Conservation (phyloP, 2,888 invertebrate genomes). For the Drosophila fulvimacula region DNA sequence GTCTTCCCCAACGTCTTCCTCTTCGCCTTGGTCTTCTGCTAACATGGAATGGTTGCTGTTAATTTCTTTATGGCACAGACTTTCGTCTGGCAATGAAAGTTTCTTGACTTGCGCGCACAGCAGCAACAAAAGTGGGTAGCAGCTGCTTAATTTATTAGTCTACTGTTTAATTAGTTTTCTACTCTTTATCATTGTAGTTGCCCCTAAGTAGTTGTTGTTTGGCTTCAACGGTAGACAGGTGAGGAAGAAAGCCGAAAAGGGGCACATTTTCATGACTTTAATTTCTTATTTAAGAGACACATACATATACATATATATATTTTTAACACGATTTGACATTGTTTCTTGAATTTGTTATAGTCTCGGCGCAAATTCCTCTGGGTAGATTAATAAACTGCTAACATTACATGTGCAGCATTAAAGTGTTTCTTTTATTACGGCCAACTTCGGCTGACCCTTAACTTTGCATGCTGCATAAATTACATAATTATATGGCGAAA, state of each 20-base stretch:
- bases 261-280: slow-evolving; percentile 21
- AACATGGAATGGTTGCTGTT: slow-evolving; percentile 50
- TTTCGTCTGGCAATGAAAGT: slow-evolving; percentile 77
- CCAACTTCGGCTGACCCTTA: slow-evolving; percentile 16
- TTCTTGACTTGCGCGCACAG: slow-evolving; percentile 59
- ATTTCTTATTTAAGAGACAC: slow-evolving; percentile 44
- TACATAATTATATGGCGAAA: slow-evolving; percentile 23
- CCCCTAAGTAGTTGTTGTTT: slow-evolving; percentile 21
- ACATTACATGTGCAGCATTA: slow-evolving; percentile 29
- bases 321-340: slow-evolving; percentile 41
- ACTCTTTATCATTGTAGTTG: slow-evolving; percentile 41
- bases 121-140: slow-evolving; percentile 51
- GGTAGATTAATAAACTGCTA: slow-evolving; percentile 12
- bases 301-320: background rate
- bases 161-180: slow-evolving; percentile 70
- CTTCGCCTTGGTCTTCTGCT: slow-evolving; percentile 4
- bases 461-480: slow-evolving; percentile 19
- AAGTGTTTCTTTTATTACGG: slow-evolving; percentile 11
- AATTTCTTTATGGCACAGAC: slow-evolving; percentile 67
- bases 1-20: background rate
- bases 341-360: slow-evolving; percentile 13
- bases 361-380: slow-evolving; percentile 27
- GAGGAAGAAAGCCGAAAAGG: slow-evolving; percentile 6
- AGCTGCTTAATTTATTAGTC: slow-evolving; percentile 74
- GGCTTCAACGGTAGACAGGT: slow-evolving; percentile 14